Percentiles rank a stretch among this genome's conserved stretches.
These are phyloP conservation scores for Parnassius mnemosyne DNA, from an alignment of 2,888 invertebrate species.

Conservation along the genomic window DNA sequence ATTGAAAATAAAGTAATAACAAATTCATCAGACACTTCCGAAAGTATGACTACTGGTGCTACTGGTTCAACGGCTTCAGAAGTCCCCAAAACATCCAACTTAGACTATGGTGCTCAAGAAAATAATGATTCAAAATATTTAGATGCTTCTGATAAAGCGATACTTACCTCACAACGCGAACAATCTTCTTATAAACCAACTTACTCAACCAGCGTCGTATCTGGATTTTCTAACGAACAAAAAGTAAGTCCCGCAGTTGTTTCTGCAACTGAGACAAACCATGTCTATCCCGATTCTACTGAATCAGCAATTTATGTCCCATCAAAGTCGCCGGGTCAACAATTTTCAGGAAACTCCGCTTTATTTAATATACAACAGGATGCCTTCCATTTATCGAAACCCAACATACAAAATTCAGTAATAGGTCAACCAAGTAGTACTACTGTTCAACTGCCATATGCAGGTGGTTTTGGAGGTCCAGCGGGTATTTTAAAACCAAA, in stretches of 20 bases:
- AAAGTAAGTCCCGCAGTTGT: not conserved
- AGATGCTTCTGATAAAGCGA: conserved; percentile 1
- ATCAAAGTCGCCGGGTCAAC: conserved; percentile 11
- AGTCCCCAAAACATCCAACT: not conserved
- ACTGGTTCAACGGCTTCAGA: not conserved
- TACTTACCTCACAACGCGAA: not conserved
- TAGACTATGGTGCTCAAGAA: not conserved
- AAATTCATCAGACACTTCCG: not conserved
- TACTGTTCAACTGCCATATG: conserved; percentile 38
- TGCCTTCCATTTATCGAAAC: conserved; percentile 2
- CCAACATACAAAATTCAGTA: conserved; percentile 11
- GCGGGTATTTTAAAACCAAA: conserved; percentile 54
- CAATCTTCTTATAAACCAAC: conserved; percentile 13
- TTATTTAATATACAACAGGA: conserved; percentile 1
- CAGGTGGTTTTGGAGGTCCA: conserved; percentile 51
- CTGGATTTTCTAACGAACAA: not conserved
- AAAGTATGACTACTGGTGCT: not conserved
- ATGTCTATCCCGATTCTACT: not conserved
- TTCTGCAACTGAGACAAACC: conserved; percentile 7
- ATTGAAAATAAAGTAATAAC: not conserved
- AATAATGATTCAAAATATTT: conserved; percentile 5
- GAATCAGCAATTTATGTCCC: not conserved
- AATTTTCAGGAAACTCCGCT: not conserved
- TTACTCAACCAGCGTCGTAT: not conserved
- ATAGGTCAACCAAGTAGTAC: conserved; percentile 7